Evolutionary conservation across 2,797 vertebrate species (phyloP).

Genomic region (Ctenosaura bakeri): DNA sequence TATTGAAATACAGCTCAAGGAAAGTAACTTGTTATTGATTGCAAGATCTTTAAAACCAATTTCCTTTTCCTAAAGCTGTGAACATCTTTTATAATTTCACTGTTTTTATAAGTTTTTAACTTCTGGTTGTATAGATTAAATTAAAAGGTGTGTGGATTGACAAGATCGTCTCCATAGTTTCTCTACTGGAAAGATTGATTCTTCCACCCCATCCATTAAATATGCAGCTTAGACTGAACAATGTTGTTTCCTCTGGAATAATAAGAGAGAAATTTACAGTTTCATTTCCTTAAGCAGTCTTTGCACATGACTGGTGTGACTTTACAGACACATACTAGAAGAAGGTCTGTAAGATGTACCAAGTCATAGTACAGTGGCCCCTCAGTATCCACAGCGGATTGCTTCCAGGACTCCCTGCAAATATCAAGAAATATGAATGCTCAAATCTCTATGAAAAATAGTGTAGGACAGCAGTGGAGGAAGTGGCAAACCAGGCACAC

Average conservation of each 20-base stretch:
- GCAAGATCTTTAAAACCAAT: neutral
- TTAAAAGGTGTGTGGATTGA: conserved; percentile 32
- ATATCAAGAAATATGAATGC: too few species aligned
- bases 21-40: neutral
- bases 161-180: conserved; percentile 9
- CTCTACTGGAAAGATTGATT: neutral
- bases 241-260: neutral
- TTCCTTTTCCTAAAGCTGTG: conserved; percentile 26
- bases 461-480: too few species aligned
- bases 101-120: conserved; percentile 33
- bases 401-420: too few species aligned
- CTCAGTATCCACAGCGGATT: too few species aligned
- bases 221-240: neutral
- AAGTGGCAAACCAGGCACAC: too few species aligned
- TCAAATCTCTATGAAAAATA: too few species aligned
- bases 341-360: neutral
- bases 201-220: too few species aligned
- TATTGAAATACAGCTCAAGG: neutral
- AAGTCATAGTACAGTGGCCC: neutral
- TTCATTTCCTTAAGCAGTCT: neutral
- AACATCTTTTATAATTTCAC: conserved; percentile 28
- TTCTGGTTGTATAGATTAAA: conserved; percentile 34
- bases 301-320: neutral
- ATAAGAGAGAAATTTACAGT: neutral
- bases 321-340: neutral